A percentile compares a stretch with the other conserved stretches of the same genome.
Evolutionary conservation across 1,140 invertebrate genomes (phyloP).

Genomic region (Maniola jurtina): DNA sequence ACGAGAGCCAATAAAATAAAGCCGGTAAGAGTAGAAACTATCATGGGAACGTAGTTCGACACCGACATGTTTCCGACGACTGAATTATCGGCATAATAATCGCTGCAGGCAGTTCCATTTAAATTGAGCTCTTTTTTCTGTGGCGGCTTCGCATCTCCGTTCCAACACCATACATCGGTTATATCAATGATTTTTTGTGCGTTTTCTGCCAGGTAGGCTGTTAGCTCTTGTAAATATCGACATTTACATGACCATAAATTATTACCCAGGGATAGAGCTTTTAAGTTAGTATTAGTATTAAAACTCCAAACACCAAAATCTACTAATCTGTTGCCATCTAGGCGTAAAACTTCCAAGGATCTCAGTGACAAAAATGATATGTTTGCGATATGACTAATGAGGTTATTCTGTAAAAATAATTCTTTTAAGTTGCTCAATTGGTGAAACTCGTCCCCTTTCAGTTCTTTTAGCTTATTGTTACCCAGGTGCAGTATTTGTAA

Average conservation of each 20-base stretch:
- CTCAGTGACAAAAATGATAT: constrained; percentile 87
- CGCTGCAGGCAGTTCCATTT: constrained; percentile 89
- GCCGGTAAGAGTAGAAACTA: constrained; percentile 87
- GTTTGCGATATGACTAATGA: constrained; percentile 88
- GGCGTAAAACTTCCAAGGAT: constrained; percentile 88
- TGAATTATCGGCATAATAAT: constrained; percentile 89
- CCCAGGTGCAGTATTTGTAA: constrained; percentile 91
- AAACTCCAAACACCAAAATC: constrained; percentile 92
- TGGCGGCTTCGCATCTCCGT: constrained; percentile 85
- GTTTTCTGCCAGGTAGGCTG: constrained; percentile 90
- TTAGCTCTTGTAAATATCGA: constrained; percentile 91
- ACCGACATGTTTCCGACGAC: constrained; percentile 91
- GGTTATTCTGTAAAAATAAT: constrained; percentile 93
- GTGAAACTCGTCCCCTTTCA: constrained; percentile 95
- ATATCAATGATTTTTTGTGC: constrained; percentile 88
- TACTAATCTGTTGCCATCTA: constrained; percentile 91
- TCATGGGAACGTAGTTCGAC: constrained; percentile 91
- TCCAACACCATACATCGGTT: constrained; percentile 88
- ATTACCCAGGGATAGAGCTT: constrained; percentile 85
- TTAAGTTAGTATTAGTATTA: constrained; percentile 83
- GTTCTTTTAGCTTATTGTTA: constrained; percentile 87
- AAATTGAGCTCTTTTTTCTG: constrained; percentile 87
- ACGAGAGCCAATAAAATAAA: constrained; percentile 86
- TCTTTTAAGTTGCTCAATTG: constrained; percentile 89
- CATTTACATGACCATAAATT: constrained; percentile 95